These are phyloP conservation scores for Acanthococcus lagerstroemiae DNA, from an alignment of 2,888 invertebrate species.

Conservation along the genomic window DNA sequence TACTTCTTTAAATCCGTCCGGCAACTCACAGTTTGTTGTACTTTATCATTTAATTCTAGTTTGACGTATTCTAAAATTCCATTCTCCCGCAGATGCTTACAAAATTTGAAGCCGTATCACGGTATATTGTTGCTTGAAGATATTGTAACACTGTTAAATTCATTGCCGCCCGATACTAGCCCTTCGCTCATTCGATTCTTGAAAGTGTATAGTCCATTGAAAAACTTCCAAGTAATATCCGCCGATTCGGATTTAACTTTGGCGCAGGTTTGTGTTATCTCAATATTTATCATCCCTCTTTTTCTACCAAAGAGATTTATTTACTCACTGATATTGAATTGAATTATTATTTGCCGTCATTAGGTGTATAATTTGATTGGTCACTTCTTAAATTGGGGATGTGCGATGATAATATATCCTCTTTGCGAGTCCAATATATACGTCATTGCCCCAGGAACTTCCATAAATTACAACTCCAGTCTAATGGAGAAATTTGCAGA, in stretches of 20 bases:
- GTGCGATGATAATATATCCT: constrained; percentile 94
- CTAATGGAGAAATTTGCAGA: constrained; percentile 70
- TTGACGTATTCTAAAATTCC: too few relatives aligned
- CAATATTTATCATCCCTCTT: too few relatives aligned
- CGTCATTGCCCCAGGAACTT: constrained; percentile 80
- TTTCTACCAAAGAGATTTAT: too few relatives aligned
- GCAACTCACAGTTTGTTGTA: too few relatives aligned
- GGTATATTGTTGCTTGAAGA: constrained; percentile 73
- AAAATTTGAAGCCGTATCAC: constrained; percentile 81
- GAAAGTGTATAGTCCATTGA: constrained; percentile 71
- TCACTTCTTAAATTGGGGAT: constrained; percentile 94
- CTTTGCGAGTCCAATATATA: constrained; percentile 94
- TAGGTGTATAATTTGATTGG: constrained; percentile 79
- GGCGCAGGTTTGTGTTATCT: constrained; percentile 63
- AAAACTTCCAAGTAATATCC: constrained; percentile 79
- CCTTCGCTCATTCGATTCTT: constrained; percentile 73
- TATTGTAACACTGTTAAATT: constrained; percentile 62
- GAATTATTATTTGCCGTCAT: constrained; percentile 26
- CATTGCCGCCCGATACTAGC: constrained; percentile 76
- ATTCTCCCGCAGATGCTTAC: constrained; percentile 62
- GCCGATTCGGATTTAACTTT: constrained; percentile 84
- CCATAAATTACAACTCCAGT: constrained; percentile 60
- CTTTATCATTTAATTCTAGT: too few relatives aligned
- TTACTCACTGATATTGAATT: too few relatives aligned
- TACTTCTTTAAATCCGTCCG: too few relatives aligned